Percentiles rank a stretch among this genome's conserved stretches.
These are phyloP conservation scores for Melikaiella ostensackeni DNA, from an alignment of 2,888 invertebrate species.

Conservation along the genomic window DNA sequence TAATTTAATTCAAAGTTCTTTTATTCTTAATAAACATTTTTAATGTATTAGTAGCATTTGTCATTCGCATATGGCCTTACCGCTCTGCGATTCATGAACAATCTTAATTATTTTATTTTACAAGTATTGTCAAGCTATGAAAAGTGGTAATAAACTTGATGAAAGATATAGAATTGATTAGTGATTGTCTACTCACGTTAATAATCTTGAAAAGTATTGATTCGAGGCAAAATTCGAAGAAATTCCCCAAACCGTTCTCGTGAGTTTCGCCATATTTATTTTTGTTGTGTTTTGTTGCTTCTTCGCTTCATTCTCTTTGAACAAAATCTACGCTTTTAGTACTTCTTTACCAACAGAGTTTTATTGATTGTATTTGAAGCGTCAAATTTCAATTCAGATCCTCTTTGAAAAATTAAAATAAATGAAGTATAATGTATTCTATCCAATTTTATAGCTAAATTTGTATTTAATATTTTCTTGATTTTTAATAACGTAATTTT, in stretches of 20 bases:
- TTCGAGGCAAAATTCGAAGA: slow-evolving; percentile 75
- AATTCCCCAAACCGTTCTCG: slow-evolving; percentile 70
- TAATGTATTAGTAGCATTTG: not conserved
- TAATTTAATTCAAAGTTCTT: not conserved
- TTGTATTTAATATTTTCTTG: too few relatives aligned
- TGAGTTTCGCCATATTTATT: slow-evolving; percentile 71
- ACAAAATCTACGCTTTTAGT: not conserved
- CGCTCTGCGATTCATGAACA: not conserved
- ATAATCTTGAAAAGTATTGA: slow-evolving; percentile 73
- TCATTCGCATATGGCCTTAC: not conserved
- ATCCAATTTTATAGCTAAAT: too few relatives aligned
- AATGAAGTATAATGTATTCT: too few relatives aligned
- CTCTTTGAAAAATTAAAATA: not conserved
- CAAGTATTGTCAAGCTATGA: slow-evolving; percentile 34
- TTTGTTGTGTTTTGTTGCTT: not conserved
- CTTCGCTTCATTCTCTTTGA: not conserved
- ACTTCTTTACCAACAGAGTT: too few relatives aligned
- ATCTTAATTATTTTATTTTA: not conserved
- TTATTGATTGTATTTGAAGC: not conserved
- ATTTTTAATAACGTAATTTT: too few relatives aligned
- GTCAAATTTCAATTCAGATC: not conserved
- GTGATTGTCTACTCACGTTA: slow-evolving; percentile 66
- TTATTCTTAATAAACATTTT: not conserved
- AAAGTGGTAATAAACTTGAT: not conserved
- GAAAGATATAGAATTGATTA: not conserved